These are phyloP conservation scores for Crotalus horridus DNA, from an alignment of 2,113 vertebrate genomes.

Conservation along the genomic window DNA sequence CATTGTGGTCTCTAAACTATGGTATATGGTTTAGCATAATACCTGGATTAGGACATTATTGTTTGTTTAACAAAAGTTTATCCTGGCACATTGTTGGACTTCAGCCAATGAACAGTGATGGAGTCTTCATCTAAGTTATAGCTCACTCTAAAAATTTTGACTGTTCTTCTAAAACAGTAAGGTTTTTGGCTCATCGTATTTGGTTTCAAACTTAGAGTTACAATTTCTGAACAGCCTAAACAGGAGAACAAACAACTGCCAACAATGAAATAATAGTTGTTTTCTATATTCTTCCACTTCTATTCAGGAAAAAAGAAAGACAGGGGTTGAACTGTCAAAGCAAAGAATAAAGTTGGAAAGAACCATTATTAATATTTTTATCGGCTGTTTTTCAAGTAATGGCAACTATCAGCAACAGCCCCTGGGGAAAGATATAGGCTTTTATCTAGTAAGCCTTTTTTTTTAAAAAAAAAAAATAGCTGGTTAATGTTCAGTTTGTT, in stretches of 20 bases:
- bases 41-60: background rate
- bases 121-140: background rate
- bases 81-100: background rate
- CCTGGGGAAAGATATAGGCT: background rate
- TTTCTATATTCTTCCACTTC: background rate
- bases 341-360: slow-evolving; percentile 27
- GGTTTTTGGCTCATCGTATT: background rate
- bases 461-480: background rate
- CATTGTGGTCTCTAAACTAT: background rate
- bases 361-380: background rate
- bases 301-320: background rate
- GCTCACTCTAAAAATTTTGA: background rate
- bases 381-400: slow-evolving; percentile 33
- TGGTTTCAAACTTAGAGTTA: background rate
- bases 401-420: background rate
- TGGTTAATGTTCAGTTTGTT: slow-evolving; percentile 25
- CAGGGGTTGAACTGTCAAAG: background rate
- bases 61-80: background rate
- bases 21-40: background rate
- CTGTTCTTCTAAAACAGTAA: background rate
- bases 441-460: slow-evolving; percentile 10
- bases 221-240: background rate
- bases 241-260: background rate
- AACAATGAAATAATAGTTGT: background rate
- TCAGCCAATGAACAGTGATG: background rate